Conservation (phyloP, 2,888 invertebrate genomes). For the Ormyrus thymus region DNA sequence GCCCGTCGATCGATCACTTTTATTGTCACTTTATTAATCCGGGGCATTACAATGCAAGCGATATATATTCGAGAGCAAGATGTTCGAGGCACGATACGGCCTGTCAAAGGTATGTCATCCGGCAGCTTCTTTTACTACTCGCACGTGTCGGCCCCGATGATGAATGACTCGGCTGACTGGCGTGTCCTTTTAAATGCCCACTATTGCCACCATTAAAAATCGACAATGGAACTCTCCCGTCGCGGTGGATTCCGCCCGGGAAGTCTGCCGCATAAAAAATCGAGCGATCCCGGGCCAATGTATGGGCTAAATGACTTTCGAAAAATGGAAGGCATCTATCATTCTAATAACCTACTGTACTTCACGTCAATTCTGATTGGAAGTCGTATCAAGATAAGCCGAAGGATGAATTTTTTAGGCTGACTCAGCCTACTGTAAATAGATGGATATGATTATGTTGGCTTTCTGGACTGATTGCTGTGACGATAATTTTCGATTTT, state of each 20-base stretch:
- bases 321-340: constrained; percentile 41
- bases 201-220: constrained; percentile 46
- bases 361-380: constrained; percentile 48
- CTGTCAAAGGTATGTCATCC: constrained; percentile 55
- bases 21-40: constrained; percentile 53
- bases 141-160: constrained; percentile 39
- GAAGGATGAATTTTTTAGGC: constrained; percentile 32
- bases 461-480: neutral
- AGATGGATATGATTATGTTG: neutral
- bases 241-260: constrained; percentile 23
- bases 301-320: constrained; percentile 43
- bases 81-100: constrained; percentile 45
- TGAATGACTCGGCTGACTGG: constrained; percentile 45
- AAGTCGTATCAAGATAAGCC: constrained; percentile 40
- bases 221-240: constrained; percentile 16
- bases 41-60: constrained; percentile 17
- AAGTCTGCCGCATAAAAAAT: constrained; percentile 18
- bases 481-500: neutral
- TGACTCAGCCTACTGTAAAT: constrained; percentile 3
- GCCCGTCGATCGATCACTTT: constrained; percentile 45
- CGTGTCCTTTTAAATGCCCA: constrained; percentile 48
- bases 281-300: constrained; percentile 2
- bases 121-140: constrained; percentile 50
- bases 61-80: constrained; percentile 33
- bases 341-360: constrained; percentile 42